Evolutionary conservation across 1,140 invertebrate genomes (phyloP).

Genomic region (Linepithema humile): DNA sequence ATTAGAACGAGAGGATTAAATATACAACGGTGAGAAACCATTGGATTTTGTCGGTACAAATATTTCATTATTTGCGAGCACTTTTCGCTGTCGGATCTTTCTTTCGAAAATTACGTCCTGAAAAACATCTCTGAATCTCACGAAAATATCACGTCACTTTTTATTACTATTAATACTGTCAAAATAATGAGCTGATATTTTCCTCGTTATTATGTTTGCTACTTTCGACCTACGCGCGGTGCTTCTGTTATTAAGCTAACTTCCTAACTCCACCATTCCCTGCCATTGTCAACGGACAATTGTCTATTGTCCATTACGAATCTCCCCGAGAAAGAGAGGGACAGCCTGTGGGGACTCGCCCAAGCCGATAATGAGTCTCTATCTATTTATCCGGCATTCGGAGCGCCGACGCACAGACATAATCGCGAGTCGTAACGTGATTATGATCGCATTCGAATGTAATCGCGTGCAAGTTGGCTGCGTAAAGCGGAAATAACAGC

Average conservation of each 20-base stretch:
- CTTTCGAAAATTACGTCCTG: neutral
- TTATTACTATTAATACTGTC: neutral
- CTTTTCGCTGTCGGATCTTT: neutral
- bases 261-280: too few species aligned
- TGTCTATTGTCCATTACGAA: conserved; percentile 30
- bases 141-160: neutral
- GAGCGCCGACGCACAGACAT: neutral
- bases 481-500: conserved; percentile 36
- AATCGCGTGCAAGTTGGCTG: neutral
- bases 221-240: neutral
- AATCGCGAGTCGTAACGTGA: neutral
- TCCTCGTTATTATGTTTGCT: neutral
- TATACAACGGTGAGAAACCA: neutral
- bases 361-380: conserved; percentile 23
- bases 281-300: conserved; percentile 16
- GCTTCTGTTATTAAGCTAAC: too few species aligned
- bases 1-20: conserved; percentile 26
- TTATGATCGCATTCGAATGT: conserved; percentile 22
- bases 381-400: conserved; percentile 26
- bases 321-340: neutral
- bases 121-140: neutral
- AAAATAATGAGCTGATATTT: neutral
- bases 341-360: neutral
- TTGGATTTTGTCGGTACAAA: neutral
- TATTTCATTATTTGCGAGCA: neutral